Evolutionary conservation across 2,888 invertebrate species (phyloP).

Genomic region (Drosophila mimetica): DNA sequence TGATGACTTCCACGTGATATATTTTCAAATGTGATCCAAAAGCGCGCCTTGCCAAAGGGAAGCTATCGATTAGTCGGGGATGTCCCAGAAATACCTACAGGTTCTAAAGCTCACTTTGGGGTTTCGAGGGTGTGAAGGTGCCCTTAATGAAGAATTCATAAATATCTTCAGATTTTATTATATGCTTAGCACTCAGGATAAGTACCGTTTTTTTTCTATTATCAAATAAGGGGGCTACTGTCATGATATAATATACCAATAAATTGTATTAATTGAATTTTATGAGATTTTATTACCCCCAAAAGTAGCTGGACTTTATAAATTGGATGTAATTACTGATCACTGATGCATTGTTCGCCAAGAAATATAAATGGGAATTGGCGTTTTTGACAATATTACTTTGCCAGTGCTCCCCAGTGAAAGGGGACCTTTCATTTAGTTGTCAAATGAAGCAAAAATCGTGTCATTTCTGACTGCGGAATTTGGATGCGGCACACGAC

Average conservation of each 20-base stretch:
- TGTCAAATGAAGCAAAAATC: background rate
- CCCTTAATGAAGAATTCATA: background rate
- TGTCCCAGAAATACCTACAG: background rate
- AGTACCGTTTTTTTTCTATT: background rate
- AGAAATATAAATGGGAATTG: too few species aligned
- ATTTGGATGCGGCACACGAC: slow-evolving; percentile 57
- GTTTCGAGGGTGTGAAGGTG: background rate
- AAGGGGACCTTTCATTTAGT: background rate
- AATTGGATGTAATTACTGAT: too few species aligned
- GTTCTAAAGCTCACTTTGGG: background rate
- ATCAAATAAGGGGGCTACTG: slow-evolving; percentile 3
- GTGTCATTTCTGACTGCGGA: background rate
- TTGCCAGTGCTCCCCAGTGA: background rate
- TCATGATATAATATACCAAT: background rate
- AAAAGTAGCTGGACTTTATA: background rate
- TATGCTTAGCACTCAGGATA: slow-evolving; percentile 3
- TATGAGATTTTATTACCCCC: slow-evolving; percentile 1
- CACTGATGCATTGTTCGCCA: too few species aligned
- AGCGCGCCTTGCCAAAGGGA: slow-evolving; percentile 8
- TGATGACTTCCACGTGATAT: slow-evolving; percentile 21
- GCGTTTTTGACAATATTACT: background rate
- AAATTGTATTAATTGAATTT: background rate
- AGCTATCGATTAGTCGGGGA: slow-evolving; percentile 9
- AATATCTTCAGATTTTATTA: background rate
- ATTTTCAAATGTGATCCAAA: slow-evolving; percentile 27